These are phyloP conservation scores for Lota lota DNA, from an alignment of 2,113 vertebrate genomes.

Conservation along the genomic window DNA sequence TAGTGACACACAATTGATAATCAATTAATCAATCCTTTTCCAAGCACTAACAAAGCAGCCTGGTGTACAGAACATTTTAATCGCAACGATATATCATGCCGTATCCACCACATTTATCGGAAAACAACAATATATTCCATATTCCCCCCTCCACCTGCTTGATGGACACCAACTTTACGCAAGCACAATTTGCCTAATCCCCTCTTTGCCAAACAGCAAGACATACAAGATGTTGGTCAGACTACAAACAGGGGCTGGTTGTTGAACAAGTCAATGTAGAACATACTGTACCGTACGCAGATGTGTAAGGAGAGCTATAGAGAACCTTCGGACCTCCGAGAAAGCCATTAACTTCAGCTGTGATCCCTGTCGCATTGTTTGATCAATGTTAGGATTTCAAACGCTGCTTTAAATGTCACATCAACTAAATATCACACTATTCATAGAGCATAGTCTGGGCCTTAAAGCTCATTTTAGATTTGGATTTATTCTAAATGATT, in stretches of 20 bases:
- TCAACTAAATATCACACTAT: constrained; percentile 60
- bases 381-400: constrained; percentile 55
- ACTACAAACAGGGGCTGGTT: not conserved
- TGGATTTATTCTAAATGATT: constrained; percentile 21
- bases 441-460: constrained; percentile 40
- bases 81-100: too few relatives aligned
- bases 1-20: too few relatives aligned
- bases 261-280: constrained; percentile 19
- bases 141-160: too few relatives aligned
- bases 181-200: too few relatives aligned
- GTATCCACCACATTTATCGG: too few relatives aligned
- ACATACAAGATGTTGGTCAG: too few relatives aligned
- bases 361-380: constrained; percentile 57
- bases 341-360: constrained; percentile 52
- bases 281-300: constrained; percentile 3
- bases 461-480: constrained; percentile 24
- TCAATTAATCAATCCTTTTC: too few relatives aligned
- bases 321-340: constrained; percentile 33
- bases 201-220: too few relatives aligned
- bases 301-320: constrained; percentile 3
- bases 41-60: too few relatives aligned
- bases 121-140: too few relatives aligned
- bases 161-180: too few relatives aligned
- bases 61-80: too few relatives aligned
- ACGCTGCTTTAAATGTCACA: constrained; percentile 64